Percentiles rank a stretch among this genome's conserved stretches.
Conservation (phyloP, 35 echinoderm and acorn worm genomes). For the Holothuria glaberrima region DNA sequence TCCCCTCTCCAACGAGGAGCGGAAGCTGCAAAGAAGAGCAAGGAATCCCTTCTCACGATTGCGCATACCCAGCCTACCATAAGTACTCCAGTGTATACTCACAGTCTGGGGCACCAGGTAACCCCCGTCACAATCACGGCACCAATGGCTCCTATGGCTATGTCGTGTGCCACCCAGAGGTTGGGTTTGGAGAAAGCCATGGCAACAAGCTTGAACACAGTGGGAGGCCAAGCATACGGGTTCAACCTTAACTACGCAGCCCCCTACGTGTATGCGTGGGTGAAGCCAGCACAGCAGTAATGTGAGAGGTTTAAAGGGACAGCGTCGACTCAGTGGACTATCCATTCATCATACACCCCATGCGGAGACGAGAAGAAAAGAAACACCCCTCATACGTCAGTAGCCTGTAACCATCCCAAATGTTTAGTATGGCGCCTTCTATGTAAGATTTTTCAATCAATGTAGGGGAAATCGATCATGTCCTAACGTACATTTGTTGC, state of each 20-base stretch:
- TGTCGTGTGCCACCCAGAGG: slow-evolving; percentile 49
- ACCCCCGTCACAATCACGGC: slow-evolving; percentile 26
- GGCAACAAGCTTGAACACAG: slow-evolving; percentile 34
- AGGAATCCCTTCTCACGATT: slow-evolving; percentile 53
- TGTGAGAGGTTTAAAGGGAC: too few species aligned
- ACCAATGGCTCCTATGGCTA: slow-evolving; percentile 8
- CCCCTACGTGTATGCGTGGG: slow-evolving; percentile 63
- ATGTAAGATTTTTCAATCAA: too few species aligned
- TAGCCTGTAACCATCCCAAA: too few species aligned
- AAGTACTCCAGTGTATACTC: slow-evolving; percentile 52
- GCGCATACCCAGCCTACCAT: slow-evolving; percentile 55
- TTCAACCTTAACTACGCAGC: slow-evolving; percentile 54
- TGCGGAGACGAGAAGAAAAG: neutral
- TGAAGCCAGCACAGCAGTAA: slow-evolving; percentile 52
- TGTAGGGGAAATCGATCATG: neutral
- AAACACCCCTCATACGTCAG: too few species aligned
- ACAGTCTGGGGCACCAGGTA: slow-evolving; percentile 17
- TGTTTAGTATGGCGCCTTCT: too few species aligned
- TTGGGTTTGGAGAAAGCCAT: slow-evolving; percentile 56
- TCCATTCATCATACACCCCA: too few species aligned
- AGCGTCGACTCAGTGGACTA: too few species aligned
- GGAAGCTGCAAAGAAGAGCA: slow-evolving; percentile 61
- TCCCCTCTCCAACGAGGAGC: slow-evolving; percentile 50
- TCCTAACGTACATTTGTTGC: neutral
- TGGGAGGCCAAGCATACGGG: slow-evolving; percentile 51